These are phyloP conservation scores for Cynocephalus volans DNA, from an alignment of 2,113 vertebrate species.

Conservation along the genomic window DNA sequence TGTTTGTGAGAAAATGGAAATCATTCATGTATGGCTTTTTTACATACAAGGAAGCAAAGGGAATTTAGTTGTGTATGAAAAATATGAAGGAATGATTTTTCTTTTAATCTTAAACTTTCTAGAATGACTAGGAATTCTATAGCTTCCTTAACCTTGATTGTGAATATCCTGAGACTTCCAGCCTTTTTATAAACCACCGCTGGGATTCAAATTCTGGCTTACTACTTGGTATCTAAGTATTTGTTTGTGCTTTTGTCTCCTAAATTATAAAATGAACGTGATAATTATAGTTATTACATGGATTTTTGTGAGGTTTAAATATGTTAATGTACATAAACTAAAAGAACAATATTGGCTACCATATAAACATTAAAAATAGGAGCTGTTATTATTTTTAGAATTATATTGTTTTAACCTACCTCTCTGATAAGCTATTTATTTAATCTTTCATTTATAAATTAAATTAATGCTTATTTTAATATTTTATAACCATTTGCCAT, in stretches of 20 bases:
- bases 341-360: background rate
- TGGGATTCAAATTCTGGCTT: background rate
- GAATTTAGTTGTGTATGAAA: background rate
- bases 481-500: background rate
- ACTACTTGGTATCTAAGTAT: background rate
- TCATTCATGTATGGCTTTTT: background rate
- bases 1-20: background rate
- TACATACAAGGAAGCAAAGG: background rate
- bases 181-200: background rate
- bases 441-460: background rate
- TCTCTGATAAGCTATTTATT: background rate
- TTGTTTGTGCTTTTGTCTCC: background rate
- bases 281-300: background rate
- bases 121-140: background rate
- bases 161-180: background rate
- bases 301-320: background rate
- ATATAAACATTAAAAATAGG: background rate
- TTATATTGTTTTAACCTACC: background rate
- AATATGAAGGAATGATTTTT: background rate
- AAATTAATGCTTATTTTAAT: background rate
- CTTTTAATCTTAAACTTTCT: background rate
- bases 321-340: background rate
- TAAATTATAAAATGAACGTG: background rate
- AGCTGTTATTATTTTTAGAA: background rate
- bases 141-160: background rate